A percentile compares a stretch with the other conserved stretches of the same genome.
Evolutionary conservation across 2,797 vertebrate genomes (phyloP).

Genomic region (Pseudocheirus occidentalis): DNA sequence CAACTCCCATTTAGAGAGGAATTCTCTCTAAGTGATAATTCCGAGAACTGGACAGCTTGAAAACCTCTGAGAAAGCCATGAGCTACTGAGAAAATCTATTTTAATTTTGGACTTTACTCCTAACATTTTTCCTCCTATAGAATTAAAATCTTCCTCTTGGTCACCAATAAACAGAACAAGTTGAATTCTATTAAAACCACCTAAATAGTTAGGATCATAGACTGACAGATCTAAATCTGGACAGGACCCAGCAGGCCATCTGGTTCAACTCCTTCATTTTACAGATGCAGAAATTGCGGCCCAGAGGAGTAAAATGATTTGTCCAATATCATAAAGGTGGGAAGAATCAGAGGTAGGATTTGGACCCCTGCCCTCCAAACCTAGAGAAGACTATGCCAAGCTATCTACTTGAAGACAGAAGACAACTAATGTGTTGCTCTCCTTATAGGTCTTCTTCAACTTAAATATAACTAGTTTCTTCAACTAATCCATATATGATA

Average conservation of each 20-base stretch:
- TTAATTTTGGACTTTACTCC: not conserved
- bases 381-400: not conserved
- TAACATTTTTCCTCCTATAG: not conserved
- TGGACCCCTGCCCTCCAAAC: not conserved
- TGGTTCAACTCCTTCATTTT: not conserved
- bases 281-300: not conserved
- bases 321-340: not conserved
- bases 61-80: not conserved
- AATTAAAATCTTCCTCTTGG: not conserved
- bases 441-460: not conserved
- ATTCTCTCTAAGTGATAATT: no score
- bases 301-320: not conserved
- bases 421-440: not conserved
- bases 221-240: not conserved
- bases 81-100: not conserved
- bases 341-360: not conserved
- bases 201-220: not conserved
- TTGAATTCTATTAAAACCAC: not conserved
- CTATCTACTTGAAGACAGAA: not conserved
- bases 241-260: not conserved
- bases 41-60: not conserved
- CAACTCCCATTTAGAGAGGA: not conserved
- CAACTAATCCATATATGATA: not conserved
- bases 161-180: not conserved
- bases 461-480: not conserved